Evolutionary conservation across 2,888 invertebrate genomes (phyloP).

Genomic region (Harpalus rubripes): DNA sequence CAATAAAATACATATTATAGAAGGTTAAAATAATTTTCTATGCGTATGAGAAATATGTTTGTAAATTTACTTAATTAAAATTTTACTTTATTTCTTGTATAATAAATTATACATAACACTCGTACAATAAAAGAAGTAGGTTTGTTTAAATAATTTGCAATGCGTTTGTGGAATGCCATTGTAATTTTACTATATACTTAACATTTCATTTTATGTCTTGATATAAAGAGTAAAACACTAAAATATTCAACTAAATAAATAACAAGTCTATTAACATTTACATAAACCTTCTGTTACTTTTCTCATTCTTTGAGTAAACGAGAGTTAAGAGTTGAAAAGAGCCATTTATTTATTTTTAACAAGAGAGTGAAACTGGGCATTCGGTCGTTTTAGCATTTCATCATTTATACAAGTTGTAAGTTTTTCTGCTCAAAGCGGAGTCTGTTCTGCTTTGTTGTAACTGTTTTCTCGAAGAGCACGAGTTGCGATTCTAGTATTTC

Average conservation of each 20-base stretch:
- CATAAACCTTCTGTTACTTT: slow-evolving; percentile 40
- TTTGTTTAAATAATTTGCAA: no score
- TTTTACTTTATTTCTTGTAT: no score
- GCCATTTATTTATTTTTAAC: slow-evolving; percentile 39
- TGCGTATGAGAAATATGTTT: no score
- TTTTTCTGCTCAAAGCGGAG: slow-evolving; percentile 3
- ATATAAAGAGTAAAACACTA: background rate
- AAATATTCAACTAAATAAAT: background rate
- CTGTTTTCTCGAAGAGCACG: slow-evolving; percentile 43
- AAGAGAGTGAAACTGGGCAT: slow-evolving; percentile 28
- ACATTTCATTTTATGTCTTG: background rate
- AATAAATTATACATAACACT: no score
- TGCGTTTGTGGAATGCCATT: background rate
- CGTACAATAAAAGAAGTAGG: no score
- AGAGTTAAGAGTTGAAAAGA: slow-evolving; percentile 29
- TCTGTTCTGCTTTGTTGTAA: slow-evolving; percentile 23
- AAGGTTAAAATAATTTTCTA: no score
- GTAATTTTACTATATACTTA: background rate
- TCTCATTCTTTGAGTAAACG: slow-evolving; percentile 17
- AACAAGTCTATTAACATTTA: background rate
- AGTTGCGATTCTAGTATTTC: slow-evolving; percentile 47
- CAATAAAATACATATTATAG: no score
- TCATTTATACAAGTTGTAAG: slow-evolving; percentile 5
- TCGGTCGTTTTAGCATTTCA: slow-evolving; percentile 18
- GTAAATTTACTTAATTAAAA: no score